phyloP scores from a whole-genome alignment of 2,113 vertebrate species.

The Halcyon malimbica region DNA sequence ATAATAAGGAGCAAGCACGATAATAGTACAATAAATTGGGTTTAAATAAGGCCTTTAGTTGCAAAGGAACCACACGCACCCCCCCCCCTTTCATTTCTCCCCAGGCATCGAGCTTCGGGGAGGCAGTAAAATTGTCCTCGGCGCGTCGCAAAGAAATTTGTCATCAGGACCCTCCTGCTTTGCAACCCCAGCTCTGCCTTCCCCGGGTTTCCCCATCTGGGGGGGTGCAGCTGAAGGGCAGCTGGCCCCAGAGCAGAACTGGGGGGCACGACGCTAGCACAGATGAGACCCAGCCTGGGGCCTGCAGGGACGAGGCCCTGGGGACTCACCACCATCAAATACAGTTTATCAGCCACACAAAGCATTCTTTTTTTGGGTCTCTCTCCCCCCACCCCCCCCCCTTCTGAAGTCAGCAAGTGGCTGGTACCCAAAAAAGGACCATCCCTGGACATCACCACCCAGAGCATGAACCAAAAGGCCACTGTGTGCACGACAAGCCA shows the following conservation, averaged over 20 bases:
- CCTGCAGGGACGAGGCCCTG: not conserved
- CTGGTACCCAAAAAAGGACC: not conserved
- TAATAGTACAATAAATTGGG: not conserved
- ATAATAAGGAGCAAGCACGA: not conserved
- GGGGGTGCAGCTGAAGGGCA: slow-evolving; percentile 64
- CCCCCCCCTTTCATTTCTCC: not conserved
- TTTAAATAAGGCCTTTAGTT: not conserved
- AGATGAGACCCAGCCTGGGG: slow-evolving; percentile 30
- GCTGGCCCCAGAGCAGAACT: slow-evolving; percentile 31
- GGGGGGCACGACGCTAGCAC: slow-evolving; percentile 7
- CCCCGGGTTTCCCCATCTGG: not conserved
- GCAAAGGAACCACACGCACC: not conserved
- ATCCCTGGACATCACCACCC: not conserved
- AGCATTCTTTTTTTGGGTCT: not conserved
- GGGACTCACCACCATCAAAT: not conserved
- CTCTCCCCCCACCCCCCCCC: no score
- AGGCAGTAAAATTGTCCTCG: not conserved
- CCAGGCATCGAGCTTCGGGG: not conserved
- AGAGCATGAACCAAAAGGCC: no score
- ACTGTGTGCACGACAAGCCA: fast-evolving
- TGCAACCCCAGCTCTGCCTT: slow-evolving; percentile 27
- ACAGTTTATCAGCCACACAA: not conserved
- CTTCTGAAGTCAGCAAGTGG: not conserved
- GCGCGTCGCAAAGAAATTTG: not conserved
- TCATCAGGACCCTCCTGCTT: slow-evolving; percentile 30